Percentiles rank a stretch among this genome's conserved stretches.
These are phyloP conservation scores for Sinodicranocentrus sp. DNA, from an alignment of 2,888 invertebrate species.

Conservation along the genomic window DNA sequence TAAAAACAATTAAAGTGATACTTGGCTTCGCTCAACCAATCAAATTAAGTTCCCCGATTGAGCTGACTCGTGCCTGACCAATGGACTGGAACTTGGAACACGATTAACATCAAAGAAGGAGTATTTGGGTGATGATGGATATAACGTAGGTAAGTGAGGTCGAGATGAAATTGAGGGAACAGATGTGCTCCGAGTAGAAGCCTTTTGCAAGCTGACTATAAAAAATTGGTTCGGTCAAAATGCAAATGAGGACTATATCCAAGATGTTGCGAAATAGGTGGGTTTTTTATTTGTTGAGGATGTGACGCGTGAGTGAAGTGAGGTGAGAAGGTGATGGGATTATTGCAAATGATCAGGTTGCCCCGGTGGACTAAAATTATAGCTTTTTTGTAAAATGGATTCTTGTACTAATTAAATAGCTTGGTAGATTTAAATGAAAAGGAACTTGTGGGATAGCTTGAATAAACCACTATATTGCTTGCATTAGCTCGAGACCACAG, in stretches of 20 bases:
- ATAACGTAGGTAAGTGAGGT: neutral
- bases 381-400: no score
- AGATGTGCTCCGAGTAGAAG: constrained; percentile 49
- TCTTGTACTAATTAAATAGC: no score
- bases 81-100: constrained; percentile 57
- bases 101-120: neutral
- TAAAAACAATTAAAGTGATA: constrained; percentile 60
- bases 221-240: constrained; percentile 51
- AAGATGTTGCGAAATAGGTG: constrained; percentile 28
- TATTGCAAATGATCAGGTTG: no score
- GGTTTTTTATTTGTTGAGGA: neutral
- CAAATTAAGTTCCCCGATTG: constrained; percentile 43
- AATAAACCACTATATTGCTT: no score
- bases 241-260: constrained; percentile 53
- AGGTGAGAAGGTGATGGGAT: no score
- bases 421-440: no score
- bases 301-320: neutral
- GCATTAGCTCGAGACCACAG: no score
- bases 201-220: neutral
- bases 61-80: constrained; percentile 63
- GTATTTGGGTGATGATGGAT: constrained; percentile 2
- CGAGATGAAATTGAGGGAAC: constrained; percentile 26
- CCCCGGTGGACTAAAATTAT: no score
- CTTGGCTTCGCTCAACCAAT: constrained; percentile 41
- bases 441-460: no score